These are phyloP conservation scores for Boloria euphrosyne DNA, from an alignment of 2,888 invertebrate genomes.

Conservation along the genomic window DNA sequence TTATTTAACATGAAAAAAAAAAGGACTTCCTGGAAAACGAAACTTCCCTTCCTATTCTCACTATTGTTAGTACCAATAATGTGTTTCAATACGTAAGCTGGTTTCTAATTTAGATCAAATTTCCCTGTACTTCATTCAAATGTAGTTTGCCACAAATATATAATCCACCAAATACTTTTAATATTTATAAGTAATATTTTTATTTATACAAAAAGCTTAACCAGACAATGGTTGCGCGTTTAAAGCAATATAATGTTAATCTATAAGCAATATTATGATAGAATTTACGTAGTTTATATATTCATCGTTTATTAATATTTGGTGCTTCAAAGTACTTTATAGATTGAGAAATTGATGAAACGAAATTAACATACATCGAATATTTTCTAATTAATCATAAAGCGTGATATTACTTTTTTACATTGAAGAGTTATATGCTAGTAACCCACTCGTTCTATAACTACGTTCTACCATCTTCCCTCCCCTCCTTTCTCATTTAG, in stretches of 20 bases:
- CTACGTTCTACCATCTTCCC: constrained; percentile 41
- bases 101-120: constrained; percentile 7
- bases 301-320: constrained; percentile 61
- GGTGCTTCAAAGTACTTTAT: constrained; percentile 71
- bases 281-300: constrained; percentile 58
- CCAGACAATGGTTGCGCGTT: constrained; percentile 68
- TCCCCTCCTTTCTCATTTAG: constrained; percentile 31
- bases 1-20: not conserved
- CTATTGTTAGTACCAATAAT: constrained; percentile 1
- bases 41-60: constrained; percentile 10
- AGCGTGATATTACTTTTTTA: constrained; percentile 52
- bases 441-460: constrained; percentile 31
- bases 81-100: constrained; percentile 8
- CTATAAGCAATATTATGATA: constrained; percentile 76
- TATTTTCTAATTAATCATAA: constrained; percentile 54
- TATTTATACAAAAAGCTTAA: constrained; percentile 58
- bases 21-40: not conserved
- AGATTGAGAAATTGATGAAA: constrained; percentile 58
- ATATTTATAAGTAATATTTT: constrained; percentile 38
- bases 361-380: constrained; percentile 78
- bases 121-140: constrained; percentile 5
- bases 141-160: constrained; percentile 23
- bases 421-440: constrained; percentile 46
- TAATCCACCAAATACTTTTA: constrained; percentile 14
- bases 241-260: constrained; percentile 78